phyloP scores from a whole-genome alignment of 2,888 invertebrate genomes.

The Cephus pulcher region DNA sequence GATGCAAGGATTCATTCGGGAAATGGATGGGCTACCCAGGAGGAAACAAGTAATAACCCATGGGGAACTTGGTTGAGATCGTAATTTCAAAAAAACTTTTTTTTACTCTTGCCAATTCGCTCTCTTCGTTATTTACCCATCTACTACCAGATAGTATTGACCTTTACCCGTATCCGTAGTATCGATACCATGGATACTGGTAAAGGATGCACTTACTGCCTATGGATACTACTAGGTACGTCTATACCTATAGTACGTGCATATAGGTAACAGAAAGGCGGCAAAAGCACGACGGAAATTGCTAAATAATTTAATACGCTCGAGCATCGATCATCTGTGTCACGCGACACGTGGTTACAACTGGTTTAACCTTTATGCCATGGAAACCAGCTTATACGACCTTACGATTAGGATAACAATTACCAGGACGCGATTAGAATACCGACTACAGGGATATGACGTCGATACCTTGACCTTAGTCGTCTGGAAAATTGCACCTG shows the following conservation, averaged over 20 bases:
- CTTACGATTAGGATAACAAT: background rate
- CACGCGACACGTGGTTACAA: constrained; percentile 45
- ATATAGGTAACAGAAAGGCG: background rate
- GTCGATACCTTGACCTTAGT: background rate
- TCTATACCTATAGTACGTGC: too few relatives aligned
- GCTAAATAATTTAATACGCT: constrained; percentile 55
- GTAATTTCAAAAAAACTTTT: too few relatives aligned
- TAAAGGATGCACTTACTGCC: too few relatives aligned
- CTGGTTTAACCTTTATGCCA: background rate
- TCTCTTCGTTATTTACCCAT: too few relatives aligned
- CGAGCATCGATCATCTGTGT: constrained; percentile 52
- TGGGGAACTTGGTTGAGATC: too few relatives aligned
- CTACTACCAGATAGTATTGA: too few relatives aligned
- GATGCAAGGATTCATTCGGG: background rate
- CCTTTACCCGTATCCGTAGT: too few relatives aligned
- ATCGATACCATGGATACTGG: too few relatives aligned
- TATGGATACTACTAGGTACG: too few relatives aligned
- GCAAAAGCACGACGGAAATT: constrained; percentile 38
- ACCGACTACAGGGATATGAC: background rate
- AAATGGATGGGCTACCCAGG: too few relatives aligned
- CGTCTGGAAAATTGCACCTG: background rate
- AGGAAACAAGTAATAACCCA: too few relatives aligned
- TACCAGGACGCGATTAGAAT: background rate
- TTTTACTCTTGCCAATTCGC: too few relatives aligned
- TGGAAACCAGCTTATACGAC: background rate